Percentiles rank a stretch among this genome's conserved stretches.
These are phyloP conservation scores for Ranitomeya variabilis DNA, from an alignment of 2,113 vertebrate genomes.

Conservation along the genomic window DNA sequence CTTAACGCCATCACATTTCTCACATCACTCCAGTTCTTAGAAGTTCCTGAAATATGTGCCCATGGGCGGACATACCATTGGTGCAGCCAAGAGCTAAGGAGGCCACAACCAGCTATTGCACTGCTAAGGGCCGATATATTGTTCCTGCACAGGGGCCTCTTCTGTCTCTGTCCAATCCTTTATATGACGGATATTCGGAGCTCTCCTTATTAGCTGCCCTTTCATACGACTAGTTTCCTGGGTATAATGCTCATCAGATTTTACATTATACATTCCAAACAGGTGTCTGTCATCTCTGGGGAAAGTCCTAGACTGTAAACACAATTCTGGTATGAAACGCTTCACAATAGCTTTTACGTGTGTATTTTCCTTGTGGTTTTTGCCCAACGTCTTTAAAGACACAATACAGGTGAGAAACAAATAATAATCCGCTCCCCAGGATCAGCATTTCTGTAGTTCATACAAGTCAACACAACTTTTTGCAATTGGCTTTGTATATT, in stretches of 20 bases:
- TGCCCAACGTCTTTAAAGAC: background rate
- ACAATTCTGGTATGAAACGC: background rate
- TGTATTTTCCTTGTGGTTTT: background rate
- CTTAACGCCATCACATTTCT: too few species aligned
- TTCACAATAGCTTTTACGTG: background rate
- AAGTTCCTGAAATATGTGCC: too few species aligned
- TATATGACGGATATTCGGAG: too few species aligned
- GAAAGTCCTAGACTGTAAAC: background rate
- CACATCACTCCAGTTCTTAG: too few species aligned
- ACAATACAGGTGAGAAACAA: background rate
- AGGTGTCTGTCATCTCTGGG: background rate
- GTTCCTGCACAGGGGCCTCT: too few species aligned
- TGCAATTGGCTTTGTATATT: background rate
- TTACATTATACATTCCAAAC: background rate
- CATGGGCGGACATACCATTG: too few species aligned
- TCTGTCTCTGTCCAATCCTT: too few species aligned
- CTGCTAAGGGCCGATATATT: too few species aligned
- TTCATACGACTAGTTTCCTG: background rate
- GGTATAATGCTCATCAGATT: background rate
- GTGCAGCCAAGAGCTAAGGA: too few species aligned
- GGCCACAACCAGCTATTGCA: too few species aligned
- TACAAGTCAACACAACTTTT: background rate
- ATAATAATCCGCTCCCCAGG: background rate
- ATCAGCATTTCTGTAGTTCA: background rate
- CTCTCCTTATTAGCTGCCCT: background rate